Evolutionary conservation across 2,113 vertebrate genomes (phyloP), one percentile per base, ranked within the genome.

Genomic region (Formicarius rufipectus): DNA sequence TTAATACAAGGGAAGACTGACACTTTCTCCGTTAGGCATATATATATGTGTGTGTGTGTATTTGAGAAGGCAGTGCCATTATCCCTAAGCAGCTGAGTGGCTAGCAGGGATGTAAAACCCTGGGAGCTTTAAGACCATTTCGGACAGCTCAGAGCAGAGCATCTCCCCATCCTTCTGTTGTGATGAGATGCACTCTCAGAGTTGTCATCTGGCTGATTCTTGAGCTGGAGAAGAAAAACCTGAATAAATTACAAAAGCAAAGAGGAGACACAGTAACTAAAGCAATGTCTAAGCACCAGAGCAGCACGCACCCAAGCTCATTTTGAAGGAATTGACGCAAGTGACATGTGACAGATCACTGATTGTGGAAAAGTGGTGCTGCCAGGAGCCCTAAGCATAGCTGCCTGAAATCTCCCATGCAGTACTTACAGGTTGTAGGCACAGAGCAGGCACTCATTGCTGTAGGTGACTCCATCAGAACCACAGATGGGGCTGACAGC

Each of bases 371-470:
- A 67, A 74, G 15, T 1, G 27, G 45, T 77, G 75, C 59, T 84
- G 50, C 31, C 86, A 42, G 76, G 35, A 90, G 68, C 35, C 39
- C 37, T 31, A 49, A 47, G 67, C 50, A 9, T 27, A 1, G 18
- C 64, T 67, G 56, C 16, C 66, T 3, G 27, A 47, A 45, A 31
- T 59, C 28, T 17, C 35, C 64, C 30, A 3, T 0, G 6, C 42
- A 10, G 67, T 11, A 90, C 95, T 0, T 67, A 97, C 97, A 4
- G 4, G 45, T 96, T 97, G 78, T 92, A 87, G 76, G 66, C 10
- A 21, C 97, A 97, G 52, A 97, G 82, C 42, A 2, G 12, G n/a
- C 97, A 97, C 53, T 97, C 94, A 0, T 76, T 31, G 39, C 9
- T 10, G 28, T 97, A 97, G 52, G 94, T 88, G 72, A 92, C 53